phyloP scores from a whole-genome alignment of 2,888 invertebrate genomes.

The Drosophila robusta region DNA sequence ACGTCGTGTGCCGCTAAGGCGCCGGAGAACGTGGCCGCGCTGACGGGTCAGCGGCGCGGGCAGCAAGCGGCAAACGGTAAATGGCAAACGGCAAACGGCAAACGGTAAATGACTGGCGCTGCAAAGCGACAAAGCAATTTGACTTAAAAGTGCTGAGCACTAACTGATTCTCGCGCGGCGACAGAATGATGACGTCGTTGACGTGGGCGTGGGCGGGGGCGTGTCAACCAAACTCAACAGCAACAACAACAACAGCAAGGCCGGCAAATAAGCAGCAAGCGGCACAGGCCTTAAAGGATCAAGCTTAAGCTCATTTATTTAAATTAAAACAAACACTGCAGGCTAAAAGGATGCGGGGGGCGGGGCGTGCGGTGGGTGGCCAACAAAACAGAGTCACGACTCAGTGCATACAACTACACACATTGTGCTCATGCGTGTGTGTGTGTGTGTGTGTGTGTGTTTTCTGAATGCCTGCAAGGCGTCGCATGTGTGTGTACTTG shows the following conservation, averaged over 20 bases:
- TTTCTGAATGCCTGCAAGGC: constrained; percentile 52
- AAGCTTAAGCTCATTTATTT: constrained; percentile 83
- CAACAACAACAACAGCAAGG: constrained; percentile 32
- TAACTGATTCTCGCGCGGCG: constrained; percentile 58
- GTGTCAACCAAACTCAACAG: constrained; percentile 48
- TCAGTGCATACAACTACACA: constrained; percentile 46
- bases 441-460: constrained; percentile 15
- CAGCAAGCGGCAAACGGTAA: constrained; percentile 42
- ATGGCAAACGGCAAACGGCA: constrained; percentile 21
- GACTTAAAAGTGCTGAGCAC: constrained; percentile 81
- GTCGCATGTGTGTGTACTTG: constrained; percentile 26
- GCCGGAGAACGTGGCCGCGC: constrained; percentile 7
- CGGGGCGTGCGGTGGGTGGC: background rate
- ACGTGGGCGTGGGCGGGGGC: constrained; percentile 21
- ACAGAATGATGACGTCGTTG: constrained; percentile 32
- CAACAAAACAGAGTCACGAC: constrained; percentile 28
- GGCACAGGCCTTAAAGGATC: constrained; percentile 74
- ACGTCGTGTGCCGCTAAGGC: constrained; percentile 28
- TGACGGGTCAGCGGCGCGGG: constrained; percentile 40
- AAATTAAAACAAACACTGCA: constrained; percentile 83
- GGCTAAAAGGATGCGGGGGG: constrained; percentile 57
- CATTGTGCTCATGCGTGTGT: constrained; percentile 15
- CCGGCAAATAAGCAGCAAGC: constrained; percentile 52
- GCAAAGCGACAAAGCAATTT: constrained; percentile 77
- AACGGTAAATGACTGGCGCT: constrained; percentile 42